Base-by-base conservation (phyloP, 2,888 invertebrate genomes). In the Scaptomyza cyrtandrae region DNA sequence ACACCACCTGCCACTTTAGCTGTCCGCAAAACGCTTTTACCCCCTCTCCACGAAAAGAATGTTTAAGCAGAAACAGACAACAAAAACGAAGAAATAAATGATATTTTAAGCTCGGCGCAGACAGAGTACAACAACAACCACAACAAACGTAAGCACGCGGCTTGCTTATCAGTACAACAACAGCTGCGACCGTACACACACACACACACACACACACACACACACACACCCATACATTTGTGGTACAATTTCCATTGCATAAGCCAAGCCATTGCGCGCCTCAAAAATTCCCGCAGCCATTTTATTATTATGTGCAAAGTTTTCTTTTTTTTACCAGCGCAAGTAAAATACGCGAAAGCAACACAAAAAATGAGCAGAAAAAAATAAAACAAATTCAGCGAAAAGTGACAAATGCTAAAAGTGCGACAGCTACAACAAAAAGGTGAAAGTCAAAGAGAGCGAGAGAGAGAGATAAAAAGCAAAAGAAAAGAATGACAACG, bases 301-400 rank as follows among this genome's bases (percentile, higher is more conserved):
- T 82, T 88, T 83, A 83, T 83, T 86, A 83, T 83, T 88, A 83
- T 83, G 83, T 87, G 82, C 71, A 79, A 83, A 87, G 74, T 81
- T 76, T 79, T 70, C n/a, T 37, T 50, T 81, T 76, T 81, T 71
- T 35, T 33, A 14, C 63, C 54, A 77, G 58, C 69, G 69, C 69
- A 60, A 54, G 60, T 31, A 73, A 64, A 56, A 69, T 39, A 62
- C 45, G 60, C 29, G 41, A 14, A 63, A 35, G 16, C 27, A 59
- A 16, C 24, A 14, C 31, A 13, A 57, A 46, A 48, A 60, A 43
- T 24, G 44, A 39, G 49, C 24, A 14, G 6, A 53, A 55, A 55
- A 64, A 64, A 77, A 68, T 70, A 78, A 73, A 76, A 79, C 74
- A 80, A 82, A 84, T 84, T 80, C 45, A 56, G 48, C 35, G 29